Conservation (phyloP, 2,888 invertebrate genomes). For the Melanostoma scalare region DNA sequence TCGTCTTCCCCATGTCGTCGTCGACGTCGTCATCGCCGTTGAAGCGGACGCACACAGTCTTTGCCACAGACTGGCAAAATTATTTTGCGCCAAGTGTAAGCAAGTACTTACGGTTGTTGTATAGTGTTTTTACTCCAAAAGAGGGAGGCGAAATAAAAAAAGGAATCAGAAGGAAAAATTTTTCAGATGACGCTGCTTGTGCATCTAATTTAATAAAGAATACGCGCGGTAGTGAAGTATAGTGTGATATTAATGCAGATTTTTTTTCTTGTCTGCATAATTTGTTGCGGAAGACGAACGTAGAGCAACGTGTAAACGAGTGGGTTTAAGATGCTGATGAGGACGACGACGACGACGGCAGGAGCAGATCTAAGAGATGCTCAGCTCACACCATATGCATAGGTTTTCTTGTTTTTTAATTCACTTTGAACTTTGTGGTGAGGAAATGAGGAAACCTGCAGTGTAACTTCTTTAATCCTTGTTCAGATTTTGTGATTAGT, state of each 20-base stretch:
- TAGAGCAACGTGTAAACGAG: slow-evolving; percentile 39
- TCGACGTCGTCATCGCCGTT: slow-evolving; percentile 6
- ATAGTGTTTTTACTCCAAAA: slow-evolving; percentile 45
- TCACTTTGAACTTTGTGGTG: too few species aligned
- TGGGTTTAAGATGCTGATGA: slow-evolving; percentile 2
- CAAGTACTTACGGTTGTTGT: slow-evolving; percentile 56
- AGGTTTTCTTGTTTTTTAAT: too few species aligned
- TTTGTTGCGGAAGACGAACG: slow-evolving; percentile 28
- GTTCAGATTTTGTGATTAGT: too few species aligned
- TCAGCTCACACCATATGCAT: too few species aligned
- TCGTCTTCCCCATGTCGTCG: background rate
- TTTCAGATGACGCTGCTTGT: slow-evolving; percentile 64
- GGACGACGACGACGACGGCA: too few species aligned
- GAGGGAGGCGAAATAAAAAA: background rate
- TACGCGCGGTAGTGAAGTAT: slow-evolving; percentile 38
- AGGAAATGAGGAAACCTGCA: too few species aligned
- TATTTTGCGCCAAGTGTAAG: slow-evolving; percentile 51
- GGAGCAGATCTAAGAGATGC: too few species aligned
- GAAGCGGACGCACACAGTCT: background rate
- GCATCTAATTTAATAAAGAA: slow-evolving; percentile 70
- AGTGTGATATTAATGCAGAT: slow-evolving; percentile 63
- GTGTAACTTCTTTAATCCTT: too few species aligned
- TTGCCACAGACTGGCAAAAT: slow-evolving; percentile 33
- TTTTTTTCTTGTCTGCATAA: slow-evolving; percentile 53
- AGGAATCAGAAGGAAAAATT: slow-evolving; percentile 23